Evolutionary conservation across 2,888 invertebrate species (phyloP), one percentile per base, ranked within the genome.

Genomic region (Hartigia nigra): DNA sequence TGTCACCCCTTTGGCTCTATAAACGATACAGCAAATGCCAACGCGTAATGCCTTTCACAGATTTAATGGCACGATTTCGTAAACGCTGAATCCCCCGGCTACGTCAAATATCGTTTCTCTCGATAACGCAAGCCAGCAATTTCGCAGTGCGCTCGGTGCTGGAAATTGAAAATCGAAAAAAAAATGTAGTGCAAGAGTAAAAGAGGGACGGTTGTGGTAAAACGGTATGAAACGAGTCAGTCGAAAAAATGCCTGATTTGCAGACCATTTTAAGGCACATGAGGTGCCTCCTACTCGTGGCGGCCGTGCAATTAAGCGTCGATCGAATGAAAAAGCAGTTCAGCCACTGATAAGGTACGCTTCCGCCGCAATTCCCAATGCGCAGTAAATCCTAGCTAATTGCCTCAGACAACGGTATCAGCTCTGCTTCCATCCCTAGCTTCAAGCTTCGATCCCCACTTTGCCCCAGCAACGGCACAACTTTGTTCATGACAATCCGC

Each of bases 381-480:
- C 81, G 79, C 80, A 83, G 82, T 85, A 87, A 86, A 87, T 84
- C 87, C 84, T 77, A 75, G 82, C 86, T 86, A 86, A 86, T 86
- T 86, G 85, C 83, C 82, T 79, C 77, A 75, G 82, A 80, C 83
- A 81, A 83, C 81, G 74, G 76, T 75, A 77, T 14, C 69, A 55
- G 55, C 23, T 55, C 9, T 23, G 55, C 55, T 55, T 23, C 55
- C 55, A 55, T 55, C 55, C 55, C 55, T 55, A 55, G 55, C 55
- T 55, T 9, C 23, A 2, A 39, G 39, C 39, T 5, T 14, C 23
- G 23, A 55, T 55, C 77, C 76, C 80, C 78, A 81, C 78, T 82
- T 80, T 79, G 77, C 74, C 72, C 76, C 80, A 77, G 84, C 81
- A 82, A 79, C n/a, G 74, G 74, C n/a, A 31, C 70, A 14, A 37